These are phyloP conservation scores for Streptopelia turtur DNA, from an alignment of 2,797 vertebrate genomes.

Conservation along the genomic window DNA sequence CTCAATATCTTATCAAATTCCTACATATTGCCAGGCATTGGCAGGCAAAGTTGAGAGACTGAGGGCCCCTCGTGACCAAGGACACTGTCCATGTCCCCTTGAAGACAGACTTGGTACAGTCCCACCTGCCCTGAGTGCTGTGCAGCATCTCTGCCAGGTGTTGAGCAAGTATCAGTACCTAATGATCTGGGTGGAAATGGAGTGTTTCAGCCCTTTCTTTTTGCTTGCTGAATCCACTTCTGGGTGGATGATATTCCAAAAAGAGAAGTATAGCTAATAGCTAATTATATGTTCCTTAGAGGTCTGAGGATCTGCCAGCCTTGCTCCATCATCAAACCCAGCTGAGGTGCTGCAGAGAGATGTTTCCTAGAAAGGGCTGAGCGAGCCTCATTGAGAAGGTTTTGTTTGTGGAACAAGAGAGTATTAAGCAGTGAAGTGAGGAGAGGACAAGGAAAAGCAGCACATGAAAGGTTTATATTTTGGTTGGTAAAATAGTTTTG, in stretches of 20 bases:
- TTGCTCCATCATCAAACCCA: neutral
- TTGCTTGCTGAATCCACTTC: neutral
- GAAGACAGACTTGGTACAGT: neutral
- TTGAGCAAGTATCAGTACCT: neutral
- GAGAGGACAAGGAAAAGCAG: neutral
- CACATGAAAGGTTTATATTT: neutral
- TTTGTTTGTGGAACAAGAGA: neutral
- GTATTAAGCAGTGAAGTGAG: neutral
- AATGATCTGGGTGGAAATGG: neutral
- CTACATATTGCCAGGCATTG: neutral
- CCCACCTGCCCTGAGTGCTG: neutral
- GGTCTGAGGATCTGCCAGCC: neutral
- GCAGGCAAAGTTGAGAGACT: neutral
- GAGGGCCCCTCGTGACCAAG: neutral
- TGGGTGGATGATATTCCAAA: neutral
- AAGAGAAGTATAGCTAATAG: neutral
- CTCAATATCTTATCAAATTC: accelerated
- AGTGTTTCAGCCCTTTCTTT: neutral
- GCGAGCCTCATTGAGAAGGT: neutral
- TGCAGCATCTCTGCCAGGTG: neutral
- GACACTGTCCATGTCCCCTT: neutral
- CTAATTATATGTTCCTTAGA: neutral
- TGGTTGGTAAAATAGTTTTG: neutral
- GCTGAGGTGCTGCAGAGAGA: neutral
- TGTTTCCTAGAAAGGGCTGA: neutral